Base-by-base conservation (phyloP, 2,888 invertebrate species). In the Nebria salina region DNA sequence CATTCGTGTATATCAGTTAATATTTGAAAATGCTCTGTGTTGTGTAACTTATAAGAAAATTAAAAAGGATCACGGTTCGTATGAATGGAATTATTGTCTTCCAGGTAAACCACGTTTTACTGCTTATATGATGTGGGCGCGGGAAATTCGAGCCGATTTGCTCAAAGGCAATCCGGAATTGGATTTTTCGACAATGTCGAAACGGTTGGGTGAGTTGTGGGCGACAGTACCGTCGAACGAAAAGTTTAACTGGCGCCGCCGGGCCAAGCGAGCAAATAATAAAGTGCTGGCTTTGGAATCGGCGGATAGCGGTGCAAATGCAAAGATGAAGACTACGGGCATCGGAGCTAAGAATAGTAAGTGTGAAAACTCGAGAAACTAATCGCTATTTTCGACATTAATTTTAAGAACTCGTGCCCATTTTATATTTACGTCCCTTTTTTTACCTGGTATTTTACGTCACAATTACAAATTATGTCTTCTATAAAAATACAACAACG, bases 41-140 rank as follows among this genome's bases (percentile, higher is more conserved):
- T 34, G 34, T 34, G 5, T 34, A 4, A 34, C 34, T 34, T 34
- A 5, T 34, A 34, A 34, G 34, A 34, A 34, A 34, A 34, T 34
- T 4, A 34, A 34, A 34, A 34, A 20, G 20, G 34, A 34, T 34
- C 34, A 34, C 34, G 34, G 34, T 34, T 34, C 34, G 34, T 34
- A 34, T 54, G 54, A 54, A 54, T 13, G 54, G 11, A 54, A 8
- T 13, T 11, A 54, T 54, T 54, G 54, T 54, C 54, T 54, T 54
- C 54, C 54, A 91, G 91, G 91, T 41, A 95, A 94, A 89, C 92
- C 94, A 0, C 91, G 95, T 76, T 94, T 94, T 83, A 97, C 97
- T 0, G 97, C 97, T 0, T 97, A 97, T 88, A 96, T 96, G 93
- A 90, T 97, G 86, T 97, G 97, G 96, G 95, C 97, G 0, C 94